Evolutionary conservation across 2,797 vertebrate species (phyloP).

Genomic region (Crax fasciolata): DNA sequence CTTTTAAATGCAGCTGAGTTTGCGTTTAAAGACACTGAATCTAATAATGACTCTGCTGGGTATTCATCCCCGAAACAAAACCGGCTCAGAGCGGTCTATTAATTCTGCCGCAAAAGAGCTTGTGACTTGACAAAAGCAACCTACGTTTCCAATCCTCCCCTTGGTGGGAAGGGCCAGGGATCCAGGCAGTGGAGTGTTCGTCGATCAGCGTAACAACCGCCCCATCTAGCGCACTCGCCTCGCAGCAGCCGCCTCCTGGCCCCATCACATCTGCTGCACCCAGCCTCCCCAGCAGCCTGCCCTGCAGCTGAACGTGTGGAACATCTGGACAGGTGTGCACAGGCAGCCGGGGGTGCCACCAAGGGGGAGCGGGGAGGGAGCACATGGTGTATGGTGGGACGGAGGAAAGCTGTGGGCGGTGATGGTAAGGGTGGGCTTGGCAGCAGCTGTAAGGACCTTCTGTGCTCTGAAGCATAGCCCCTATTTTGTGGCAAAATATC

Average conservation of each 20-base stretch:
- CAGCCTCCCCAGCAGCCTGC: neutral
- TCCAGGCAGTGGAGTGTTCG: neutral
- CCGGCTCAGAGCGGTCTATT: neutral
- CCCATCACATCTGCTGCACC: neutral
- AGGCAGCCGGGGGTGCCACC: accelerated
- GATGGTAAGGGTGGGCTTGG: neutral
- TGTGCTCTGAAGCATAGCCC: neutral
- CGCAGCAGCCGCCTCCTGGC: slow-evolving; percentile 33
- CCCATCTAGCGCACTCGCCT: slow-evolving; percentile 77
- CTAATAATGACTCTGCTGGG: neutral
- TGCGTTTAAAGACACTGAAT: slow-evolving; percentile 1
- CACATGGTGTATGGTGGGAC: neutral
- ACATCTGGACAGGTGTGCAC: neutral
- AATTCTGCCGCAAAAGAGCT: neutral
- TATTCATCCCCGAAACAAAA: neutral
- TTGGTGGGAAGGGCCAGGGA: neutral
- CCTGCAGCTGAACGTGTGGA: neutral
- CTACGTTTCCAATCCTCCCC: neutral
- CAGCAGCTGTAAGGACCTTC: neutral
- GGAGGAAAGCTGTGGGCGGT: neutral
- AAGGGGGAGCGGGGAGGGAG: accelerated
- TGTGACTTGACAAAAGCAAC: neutral
- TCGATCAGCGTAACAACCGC: slow-evolving; percentile 38
- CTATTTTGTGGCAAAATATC: neutral
- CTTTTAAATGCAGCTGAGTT: slow-evolving; percentile 20